Evolutionary conservation across 92 coral and sea anemone genomes (phyloP), one percentile per base, ranked within the genome.

Genomic region (Umimayanthus kanabou): DNA sequence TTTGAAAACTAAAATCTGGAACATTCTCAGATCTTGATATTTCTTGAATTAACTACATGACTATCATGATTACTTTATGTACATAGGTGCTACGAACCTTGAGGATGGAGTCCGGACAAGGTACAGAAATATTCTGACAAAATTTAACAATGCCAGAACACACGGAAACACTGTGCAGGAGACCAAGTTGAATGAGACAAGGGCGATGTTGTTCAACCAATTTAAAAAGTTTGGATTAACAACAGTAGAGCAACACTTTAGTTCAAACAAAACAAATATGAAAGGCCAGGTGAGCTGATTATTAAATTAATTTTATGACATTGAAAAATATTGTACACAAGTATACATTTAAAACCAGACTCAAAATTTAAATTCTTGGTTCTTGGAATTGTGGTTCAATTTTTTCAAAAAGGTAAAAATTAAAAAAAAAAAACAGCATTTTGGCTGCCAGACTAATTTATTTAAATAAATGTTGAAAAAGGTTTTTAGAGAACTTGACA

Each of bases 171-270:
- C 55, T 26, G 77, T 25, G 14, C 88, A 74, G 4, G 83, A 28
- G 82, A 39, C 71, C n/a, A 79, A 76, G 26, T 85, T 89, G 65
- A 55, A 82, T 26, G 87, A 81, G 16, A 91, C 88, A 28, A 91
- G 88, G 25, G 33, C 39, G 23, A 85, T 57, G 67, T 72, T 93
- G 89, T 67, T 88, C 42, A 80, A 84, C 6, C 91, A 93, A 83
- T 93, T 93, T 86, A 86, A 88, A 73, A 81, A 78, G 15, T 91
- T 86, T 37, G 92, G 92, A 10, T 64, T 93, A 11, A 75, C 89
- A 15, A 89, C 90, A 42, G 67, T 33, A 29, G 73, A 91, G 80
- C 92, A 89, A 49, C 88, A 91, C 61, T 93, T 93, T 43, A 26
- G 88, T 15, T 85, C 95, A 25, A 86, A 78, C 67, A 85, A 91